Conservation (phyloP, 2,113 vertebrate species). For the Neopipo cinnamomea region DNA sequence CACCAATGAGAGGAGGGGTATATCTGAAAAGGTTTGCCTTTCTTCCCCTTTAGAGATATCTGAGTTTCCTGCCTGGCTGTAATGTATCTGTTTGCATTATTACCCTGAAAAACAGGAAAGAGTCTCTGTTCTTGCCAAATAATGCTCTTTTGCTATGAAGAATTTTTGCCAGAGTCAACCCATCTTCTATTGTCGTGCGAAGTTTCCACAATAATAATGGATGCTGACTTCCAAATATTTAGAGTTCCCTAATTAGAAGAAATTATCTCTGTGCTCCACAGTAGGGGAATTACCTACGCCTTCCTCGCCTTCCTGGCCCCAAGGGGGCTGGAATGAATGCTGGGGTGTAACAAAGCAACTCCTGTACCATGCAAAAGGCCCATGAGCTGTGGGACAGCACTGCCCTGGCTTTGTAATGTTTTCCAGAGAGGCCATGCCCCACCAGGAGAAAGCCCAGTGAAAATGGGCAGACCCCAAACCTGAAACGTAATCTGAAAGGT, state of each 20-base stretch:
- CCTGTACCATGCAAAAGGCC: neutral
- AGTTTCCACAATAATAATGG: slow-evolving; percentile 45
- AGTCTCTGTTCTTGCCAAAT: neutral
- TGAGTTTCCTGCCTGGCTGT: neutral
- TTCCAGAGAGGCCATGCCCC: neutral
- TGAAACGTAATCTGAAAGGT: neutral
- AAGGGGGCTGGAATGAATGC: neutral
- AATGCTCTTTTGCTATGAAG: neutral
- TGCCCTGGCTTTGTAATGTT: neutral
- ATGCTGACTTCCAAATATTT: slow-evolving; percentile 55
- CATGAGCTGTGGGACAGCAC: neutral
- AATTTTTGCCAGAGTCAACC: slow-evolving; percentile 25
- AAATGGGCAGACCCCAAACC: neutral
- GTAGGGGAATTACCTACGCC: neutral
- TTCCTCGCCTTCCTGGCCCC: neutral
- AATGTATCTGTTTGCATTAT: neutral
- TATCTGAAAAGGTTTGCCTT: neutral
- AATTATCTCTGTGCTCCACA: neutral
- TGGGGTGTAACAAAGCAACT: neutral
- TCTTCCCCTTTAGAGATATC: neutral
- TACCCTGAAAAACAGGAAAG: neutral
- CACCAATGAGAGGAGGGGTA: neutral
- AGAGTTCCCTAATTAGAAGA: slow-evolving; percentile 7
- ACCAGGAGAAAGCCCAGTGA: neutral
- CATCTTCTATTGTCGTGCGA: neutral